phyloP scores from a whole-genome alignment of 2,113 vertebrate species.

The Lynx canadensis region DNA sequence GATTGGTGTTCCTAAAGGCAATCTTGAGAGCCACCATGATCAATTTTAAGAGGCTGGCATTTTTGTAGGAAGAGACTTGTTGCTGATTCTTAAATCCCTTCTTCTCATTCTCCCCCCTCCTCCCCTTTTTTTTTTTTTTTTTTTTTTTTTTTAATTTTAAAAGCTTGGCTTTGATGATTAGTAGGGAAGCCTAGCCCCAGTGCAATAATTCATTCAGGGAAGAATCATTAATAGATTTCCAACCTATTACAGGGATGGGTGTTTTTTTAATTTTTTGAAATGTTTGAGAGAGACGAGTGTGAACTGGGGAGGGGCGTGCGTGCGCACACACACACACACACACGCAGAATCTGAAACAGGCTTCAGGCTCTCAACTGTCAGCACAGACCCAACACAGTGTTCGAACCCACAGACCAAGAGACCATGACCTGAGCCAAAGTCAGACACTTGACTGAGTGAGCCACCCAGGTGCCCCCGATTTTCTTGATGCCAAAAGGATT shows the following conservation, averaged over 20 bases:
- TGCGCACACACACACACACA: no score
- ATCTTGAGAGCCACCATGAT: background rate
- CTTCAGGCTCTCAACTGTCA: no score
- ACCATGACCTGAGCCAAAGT: no score
- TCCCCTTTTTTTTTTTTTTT: no score
- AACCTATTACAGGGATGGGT: background rate
- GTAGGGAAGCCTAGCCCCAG: background rate
- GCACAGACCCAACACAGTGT: no score
- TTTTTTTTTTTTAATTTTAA: background rate
- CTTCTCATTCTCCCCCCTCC: background rate
- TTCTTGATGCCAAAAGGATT: background rate
- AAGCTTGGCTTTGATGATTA: background rate
- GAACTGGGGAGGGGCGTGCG: no score
- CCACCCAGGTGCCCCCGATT: background rate
- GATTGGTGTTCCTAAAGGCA: background rate
- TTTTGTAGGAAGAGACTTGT: background rate
- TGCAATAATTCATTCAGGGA: slow-evolving; percentile 20
- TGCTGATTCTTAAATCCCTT: background rate
- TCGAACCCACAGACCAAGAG: no score
- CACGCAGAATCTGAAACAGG: no score
- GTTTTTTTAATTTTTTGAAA: background rate
- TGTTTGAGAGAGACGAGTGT: no score
- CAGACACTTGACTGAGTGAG: no score
- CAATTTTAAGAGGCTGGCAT: background rate
- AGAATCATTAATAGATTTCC: background rate